These are phyloP conservation scores for Dromius quadrimaculatus DNA, from an alignment of 2,888 invertebrate genomes.

Conservation along the genomic window DNA sequence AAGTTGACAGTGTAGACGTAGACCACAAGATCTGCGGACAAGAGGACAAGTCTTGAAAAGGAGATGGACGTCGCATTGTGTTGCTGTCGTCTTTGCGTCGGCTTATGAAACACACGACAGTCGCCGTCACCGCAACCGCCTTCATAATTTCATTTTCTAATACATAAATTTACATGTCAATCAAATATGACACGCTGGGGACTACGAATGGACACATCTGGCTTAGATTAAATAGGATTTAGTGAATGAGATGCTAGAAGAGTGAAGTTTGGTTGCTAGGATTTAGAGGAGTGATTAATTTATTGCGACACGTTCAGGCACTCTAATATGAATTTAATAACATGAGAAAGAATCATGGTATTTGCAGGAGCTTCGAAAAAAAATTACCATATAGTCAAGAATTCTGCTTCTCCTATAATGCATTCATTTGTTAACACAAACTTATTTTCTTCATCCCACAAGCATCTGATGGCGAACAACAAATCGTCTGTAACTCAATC, in stretches of 20 bases:
- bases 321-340: too few relatives aligned
- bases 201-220: slow-evolving; percentile 46
- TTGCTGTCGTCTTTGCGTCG: slow-evolving; percentile 46
- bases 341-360: too few relatives aligned
- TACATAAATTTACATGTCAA: slow-evolving; percentile 60
- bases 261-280: too few relatives aligned
- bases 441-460: too few relatives aligned
- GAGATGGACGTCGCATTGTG: slow-evolving; percentile 9
- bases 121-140: slow-evolving; percentile 15
- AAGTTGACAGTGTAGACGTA: slow-evolving; percentile 7
- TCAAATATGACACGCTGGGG: slow-evolving; percentile 53
- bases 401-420: too few relatives aligned
- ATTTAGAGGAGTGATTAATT: slow-evolving; percentile 15
- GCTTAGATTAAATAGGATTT: slow-evolving; percentile 28
- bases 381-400: too few relatives aligned
- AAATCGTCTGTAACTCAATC: too few relatives aligned
- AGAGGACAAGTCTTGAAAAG: slow-evolving; percentile 5
- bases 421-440: too few relatives aligned
- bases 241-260: background rate
- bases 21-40: slow-evolving; percentile 34
- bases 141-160: slow-evolving; percentile 59
- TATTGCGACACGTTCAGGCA: background rate
- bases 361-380: too few relatives aligned
- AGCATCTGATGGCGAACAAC: too few relatives aligned
- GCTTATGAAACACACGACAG: slow-evolving; percentile 22